Base-by-base conservation (phyloP, 1,140 invertebrate species). In the Potamilus streckersoni region DNA sequence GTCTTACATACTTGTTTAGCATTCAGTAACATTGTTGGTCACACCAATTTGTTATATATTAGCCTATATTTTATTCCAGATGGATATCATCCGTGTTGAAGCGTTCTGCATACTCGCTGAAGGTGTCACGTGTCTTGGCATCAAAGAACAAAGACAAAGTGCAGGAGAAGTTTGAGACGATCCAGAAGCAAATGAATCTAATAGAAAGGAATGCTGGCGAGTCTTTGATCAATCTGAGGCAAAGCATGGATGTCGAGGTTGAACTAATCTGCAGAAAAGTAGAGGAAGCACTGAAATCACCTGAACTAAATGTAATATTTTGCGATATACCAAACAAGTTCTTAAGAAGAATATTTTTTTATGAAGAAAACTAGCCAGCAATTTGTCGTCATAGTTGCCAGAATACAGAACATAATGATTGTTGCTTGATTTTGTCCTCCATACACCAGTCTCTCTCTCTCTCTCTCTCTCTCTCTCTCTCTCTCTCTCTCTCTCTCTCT, bases 91-190 rank as follows among this genome's bases (percentile, higher is more conserved):
- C 74, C 23, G 74, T 76, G 19, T 49, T 76, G 4, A 76, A 76
- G 57, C 56, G 74, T 19, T 67, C 56, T 1, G 67, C 71, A 49
- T 76, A 71, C 23, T 63, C 62, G 2, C 62, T 76, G 38, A 76
- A 76, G 61, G 74, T 76, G 5, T 76, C 74, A 58, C 71, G 71
- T 56, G 74, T 76, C 5, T 67, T 71, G 69, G 69, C 69, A 13
- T 69, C 74, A 15, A 76, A 76, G 62, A 71, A 69, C n/a, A 71
- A 71, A 69, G 74, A 76, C 56, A 76, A 70, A n/a, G 62, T 71
- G 27, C 71, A 76, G 23, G 74, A 76, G 2, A 64, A 76, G 60
- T 60, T 65, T 16, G 16, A 49, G 27, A 11, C 38, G 0, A 49
- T 49, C 38, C 38, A 49, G 38, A 20, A 74, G 69, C 60, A 71